phyloP scores from a whole-genome alignment of 2,888 invertebrate species.

The Troides aeacus region DNA sequence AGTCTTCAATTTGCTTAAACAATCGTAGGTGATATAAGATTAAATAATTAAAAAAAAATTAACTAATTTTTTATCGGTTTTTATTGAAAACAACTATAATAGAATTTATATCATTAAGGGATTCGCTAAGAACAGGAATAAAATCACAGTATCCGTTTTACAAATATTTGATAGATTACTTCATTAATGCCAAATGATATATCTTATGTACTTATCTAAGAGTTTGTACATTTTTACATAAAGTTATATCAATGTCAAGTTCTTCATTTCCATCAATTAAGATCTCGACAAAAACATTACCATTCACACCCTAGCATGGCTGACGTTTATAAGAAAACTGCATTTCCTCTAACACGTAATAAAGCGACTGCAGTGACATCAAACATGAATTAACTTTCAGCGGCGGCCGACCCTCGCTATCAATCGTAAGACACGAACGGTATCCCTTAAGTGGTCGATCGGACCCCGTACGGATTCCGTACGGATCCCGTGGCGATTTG shows the following conservation, averaged over 20 bases:
- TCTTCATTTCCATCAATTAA: not conserved
- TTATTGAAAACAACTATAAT: too few relatives aligned
- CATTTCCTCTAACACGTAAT: conserved; percentile 64
- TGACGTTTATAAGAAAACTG: conserved; percentile 56
- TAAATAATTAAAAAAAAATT: not conserved
- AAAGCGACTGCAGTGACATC: conserved; percentile 71
- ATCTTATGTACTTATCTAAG: too few relatives aligned
- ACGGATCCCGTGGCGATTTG: conserved; percentile 69
- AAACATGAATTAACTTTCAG: conserved; percentile 77
- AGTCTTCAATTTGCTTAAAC: conserved; percentile 38
- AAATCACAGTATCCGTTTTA: too few relatives aligned
- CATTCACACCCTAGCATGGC: conserved; percentile 33
- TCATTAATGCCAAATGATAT: too few relatives aligned
- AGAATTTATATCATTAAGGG: too few relatives aligned
- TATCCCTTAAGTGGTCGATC: conserved; percentile 71
- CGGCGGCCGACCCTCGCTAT: conserved; percentile 62
- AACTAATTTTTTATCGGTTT: too few relatives aligned
- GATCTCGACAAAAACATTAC: conserved; percentile 8
- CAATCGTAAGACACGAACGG: conserved; percentile 71
- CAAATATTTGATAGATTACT: too few relatives aligned
- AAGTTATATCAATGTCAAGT: not conserved
- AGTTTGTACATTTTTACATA: not conserved
- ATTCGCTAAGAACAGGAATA: too few relatives aligned
- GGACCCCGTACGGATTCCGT: conserved; percentile 70
- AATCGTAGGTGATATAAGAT: not conserved